These are phyloP conservation scores for Acrobasis repandana DNA, from an alignment of 2,888 invertebrate genomes.

Conservation along the genomic window DNA sequence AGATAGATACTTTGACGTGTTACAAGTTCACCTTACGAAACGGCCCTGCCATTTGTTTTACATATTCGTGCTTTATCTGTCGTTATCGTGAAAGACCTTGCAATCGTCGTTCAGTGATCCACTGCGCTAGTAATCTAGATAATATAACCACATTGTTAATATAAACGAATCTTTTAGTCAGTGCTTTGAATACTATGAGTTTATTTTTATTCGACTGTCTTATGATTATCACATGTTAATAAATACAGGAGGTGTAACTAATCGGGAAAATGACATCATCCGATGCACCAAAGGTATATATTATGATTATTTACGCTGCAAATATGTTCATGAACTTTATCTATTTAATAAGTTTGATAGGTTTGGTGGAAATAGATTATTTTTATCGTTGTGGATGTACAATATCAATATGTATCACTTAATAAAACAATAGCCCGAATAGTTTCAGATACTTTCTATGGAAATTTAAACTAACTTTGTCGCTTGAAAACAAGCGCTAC, in stretches of 20 bases:
- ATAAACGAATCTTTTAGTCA: conserved; percentile 21
- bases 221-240: background rate
- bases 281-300: background rate
- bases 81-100: conserved; percentile 59
- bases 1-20: conserved; percentile 33
- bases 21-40: conserved; percentile 44
- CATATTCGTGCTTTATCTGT: conserved; percentile 49
- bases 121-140: conserved; percentile 52
- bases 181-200: background rate
- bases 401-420: no score
- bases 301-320: background rate
- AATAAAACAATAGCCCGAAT: no score
- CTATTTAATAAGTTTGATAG: no score
- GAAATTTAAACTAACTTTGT: no score
- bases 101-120: conserved; percentile 50
- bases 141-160: conserved; percentile 42
- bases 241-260: conserved; percentile 1
- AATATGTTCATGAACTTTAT: background rate
- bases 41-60: conserved; percentile 54
- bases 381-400: no score
- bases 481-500: background rate
- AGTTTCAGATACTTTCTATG: no score
- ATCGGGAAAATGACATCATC: background rate
- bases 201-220: conserved; percentile 7
- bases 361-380: no score